Percentiles rank a stretch among this genome's conserved stretches.
These are phyloP conservation scores for Acleris literana DNA, from an alignment of 2,888 invertebrate genomes.

Conservation along the genomic window DNA sequence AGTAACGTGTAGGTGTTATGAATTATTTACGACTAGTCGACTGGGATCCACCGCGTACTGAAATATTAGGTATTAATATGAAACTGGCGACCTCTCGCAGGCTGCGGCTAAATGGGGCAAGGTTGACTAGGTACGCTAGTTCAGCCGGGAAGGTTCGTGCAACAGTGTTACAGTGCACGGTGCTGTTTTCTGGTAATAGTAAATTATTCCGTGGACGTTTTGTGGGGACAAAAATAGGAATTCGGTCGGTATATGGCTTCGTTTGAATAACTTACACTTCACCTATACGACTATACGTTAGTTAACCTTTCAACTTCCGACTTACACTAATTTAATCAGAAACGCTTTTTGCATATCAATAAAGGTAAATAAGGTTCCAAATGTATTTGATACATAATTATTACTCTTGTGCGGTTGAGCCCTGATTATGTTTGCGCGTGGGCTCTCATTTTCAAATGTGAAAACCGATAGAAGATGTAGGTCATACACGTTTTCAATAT, in stretches of 20 bases:
- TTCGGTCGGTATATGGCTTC: not conserved
- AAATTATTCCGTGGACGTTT: not conserved
- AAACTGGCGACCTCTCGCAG: constrained; percentile 42
- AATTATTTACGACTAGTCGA: constrained; percentile 56
- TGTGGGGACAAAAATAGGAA: not conserved
- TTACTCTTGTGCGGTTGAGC: too few species aligned
- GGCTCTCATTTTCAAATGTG: constrained; percentile 9
- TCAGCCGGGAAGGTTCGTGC: constrained; percentile 32
- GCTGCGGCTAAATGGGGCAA: constrained; percentile 47
- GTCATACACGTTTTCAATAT: constrained; percentile 16
- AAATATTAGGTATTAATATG: constrained; percentile 53
- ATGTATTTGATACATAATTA: too few species aligned
- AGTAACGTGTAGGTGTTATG: constrained; percentile 43
- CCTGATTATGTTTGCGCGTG: too few species aligned
- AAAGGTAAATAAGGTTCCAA: too few species aligned
- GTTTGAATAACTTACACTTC: too few species aligned
- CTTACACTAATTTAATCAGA: too few species aligned
- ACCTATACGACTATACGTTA: too few species aligned
- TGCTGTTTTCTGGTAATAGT: constrained; percentile 14
- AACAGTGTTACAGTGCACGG: constrained; percentile 25
- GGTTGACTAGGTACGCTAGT: constrained; percentile 43
- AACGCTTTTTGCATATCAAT: too few species aligned
- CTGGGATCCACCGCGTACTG: constrained; percentile 43
- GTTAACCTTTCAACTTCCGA: too few species aligned
- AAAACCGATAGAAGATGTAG: constrained; percentile 4